These are phyloP conservation scores for Drosophila busckii DNA, from an alignment of 1,140 invertebrate genomes.

Conservation along the genomic window DNA sequence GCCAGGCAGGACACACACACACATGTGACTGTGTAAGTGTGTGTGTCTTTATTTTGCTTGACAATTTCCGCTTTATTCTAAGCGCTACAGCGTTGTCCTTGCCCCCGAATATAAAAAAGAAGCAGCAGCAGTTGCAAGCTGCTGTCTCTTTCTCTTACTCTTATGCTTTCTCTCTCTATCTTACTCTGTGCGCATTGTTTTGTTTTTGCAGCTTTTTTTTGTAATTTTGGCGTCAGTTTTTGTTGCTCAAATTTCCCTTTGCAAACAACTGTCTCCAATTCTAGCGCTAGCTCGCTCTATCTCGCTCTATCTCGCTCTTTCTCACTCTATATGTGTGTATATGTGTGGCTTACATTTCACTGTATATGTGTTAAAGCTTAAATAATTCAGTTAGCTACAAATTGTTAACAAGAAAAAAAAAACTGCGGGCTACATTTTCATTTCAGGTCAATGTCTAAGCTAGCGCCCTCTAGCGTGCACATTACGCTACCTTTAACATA, in stretches of 20 bases:
- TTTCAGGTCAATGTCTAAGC: constrained; percentile 68
- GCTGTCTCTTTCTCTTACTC: constrained; percentile 5
- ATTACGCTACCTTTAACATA: too few species aligned
- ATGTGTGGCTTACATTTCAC: constrained; percentile 1
- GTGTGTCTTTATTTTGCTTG: constrained; percentile 9
- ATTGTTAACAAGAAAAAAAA: constrained; percentile 39
- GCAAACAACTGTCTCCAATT: too few species aligned
- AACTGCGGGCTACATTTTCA: constrained; percentile 45
- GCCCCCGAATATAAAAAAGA: too few species aligned
- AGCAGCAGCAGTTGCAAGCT: too few species aligned
- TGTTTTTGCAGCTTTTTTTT: constrained; percentile 55
- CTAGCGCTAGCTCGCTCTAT: too few species aligned
- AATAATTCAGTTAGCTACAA: constrained; percentile 26
- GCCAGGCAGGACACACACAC: constrained; percentile 3
- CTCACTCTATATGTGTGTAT: constrained; percentile 2
- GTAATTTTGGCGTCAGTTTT: constrained; percentile 64
- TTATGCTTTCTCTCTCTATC: background rate
- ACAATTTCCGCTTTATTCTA: constrained; percentile 44
- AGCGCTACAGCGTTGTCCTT: constrained; percentile 41
- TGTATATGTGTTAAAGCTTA: constrained; percentile 19
- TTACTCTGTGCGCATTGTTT: too few species aligned
- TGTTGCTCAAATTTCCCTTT: constrained; percentile 64
- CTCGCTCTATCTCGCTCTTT: background rate
- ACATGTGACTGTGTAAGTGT: constrained; percentile 26
- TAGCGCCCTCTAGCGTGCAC: constrained; percentile 10